Evolutionary conservation across 2,797 vertebrate species (phyloP).

Genomic region (Hozukius guyotensis): DNA sequence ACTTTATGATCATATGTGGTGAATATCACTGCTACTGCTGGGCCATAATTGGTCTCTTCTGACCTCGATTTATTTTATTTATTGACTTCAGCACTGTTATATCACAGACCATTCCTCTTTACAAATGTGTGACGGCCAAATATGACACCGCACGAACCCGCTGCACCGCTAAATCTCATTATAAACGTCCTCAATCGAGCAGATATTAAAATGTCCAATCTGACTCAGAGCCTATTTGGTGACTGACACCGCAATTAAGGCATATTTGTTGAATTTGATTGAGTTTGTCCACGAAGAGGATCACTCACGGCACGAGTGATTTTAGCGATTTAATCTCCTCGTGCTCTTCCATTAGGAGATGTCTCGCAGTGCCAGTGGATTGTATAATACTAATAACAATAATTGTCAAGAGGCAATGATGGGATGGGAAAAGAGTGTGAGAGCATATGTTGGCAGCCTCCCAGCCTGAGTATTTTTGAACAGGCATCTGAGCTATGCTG

Average conservation of each 20-base stretch:
- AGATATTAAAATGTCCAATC: constrained; percentile 64
- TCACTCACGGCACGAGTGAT: constrained; percentile 33
- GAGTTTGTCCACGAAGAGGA: constrained; percentile 55
- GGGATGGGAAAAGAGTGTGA: constrained; percentile 39
- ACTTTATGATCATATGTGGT: neutral
- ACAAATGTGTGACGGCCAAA: constrained; percentile 19
- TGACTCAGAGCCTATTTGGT: constrained; percentile 54
- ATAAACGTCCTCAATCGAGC: constrained; percentile 46
- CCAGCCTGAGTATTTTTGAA: constrained; percentile 51
- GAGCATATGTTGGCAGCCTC: constrained; percentile 26
- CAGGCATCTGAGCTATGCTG: constrained; percentile 35
- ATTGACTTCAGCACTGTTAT: neutral
- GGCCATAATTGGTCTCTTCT: neutral
- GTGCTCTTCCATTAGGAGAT: constrained; percentile 41
- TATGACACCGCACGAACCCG: neutral
- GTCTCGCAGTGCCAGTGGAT: constrained; percentile 35
- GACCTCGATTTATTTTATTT: neutral
- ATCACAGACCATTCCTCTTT: constrained; percentile 10
- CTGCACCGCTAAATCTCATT: constrained; percentile 44
- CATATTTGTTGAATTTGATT: constrained; percentile 64
- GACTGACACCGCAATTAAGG: constrained; percentile 67
- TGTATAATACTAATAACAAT: constrained; percentile 46
- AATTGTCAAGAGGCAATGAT: constrained; percentile 44
- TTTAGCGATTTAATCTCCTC: constrained; percentile 54
- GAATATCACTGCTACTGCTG: neutral